A percentile compares a stretch with the other conserved stretches of the same genome.
Evolutionary conservation across 2,797 vertebrate genomes (phyloP).

Genomic region (Sebastiscus tertius): DNA sequence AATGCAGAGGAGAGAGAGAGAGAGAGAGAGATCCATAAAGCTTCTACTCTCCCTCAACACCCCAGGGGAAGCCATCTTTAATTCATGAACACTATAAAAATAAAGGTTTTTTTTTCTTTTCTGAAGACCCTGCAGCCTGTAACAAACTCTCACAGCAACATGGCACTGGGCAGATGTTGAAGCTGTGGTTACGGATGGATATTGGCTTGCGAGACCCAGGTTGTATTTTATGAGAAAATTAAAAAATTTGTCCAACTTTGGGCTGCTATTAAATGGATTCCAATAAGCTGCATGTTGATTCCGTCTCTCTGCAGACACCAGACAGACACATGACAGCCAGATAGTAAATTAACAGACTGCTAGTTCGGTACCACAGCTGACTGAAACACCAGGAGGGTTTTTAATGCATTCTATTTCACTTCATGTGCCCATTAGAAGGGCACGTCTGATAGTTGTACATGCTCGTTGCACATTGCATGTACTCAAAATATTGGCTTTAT

Average conservation of each 20-base stretch:
- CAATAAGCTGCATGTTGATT: slow-evolving; percentile 23
- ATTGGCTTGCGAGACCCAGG: slow-evolving; percentile 29
- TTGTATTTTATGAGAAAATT: slow-evolving; percentile 48
- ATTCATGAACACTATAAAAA: slow-evolving; percentile 84
- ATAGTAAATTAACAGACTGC: slow-evolving; percentile 4
- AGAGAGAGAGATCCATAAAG: slow-evolving; percentile 68
- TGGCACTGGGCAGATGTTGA: slow-evolving; percentile 67
- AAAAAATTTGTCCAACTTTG: slow-evolving; percentile 24
- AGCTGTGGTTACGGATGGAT: slow-evolving; percentile 55
- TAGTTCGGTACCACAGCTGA: neutral
- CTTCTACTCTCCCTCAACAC: slow-evolving; percentile 61
- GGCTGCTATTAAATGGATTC: slow-evolving; percentile 43
- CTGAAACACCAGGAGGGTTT: neutral
- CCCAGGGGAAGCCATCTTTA: slow-evolving; percentile 81
- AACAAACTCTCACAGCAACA: slow-evolving; percentile 70
- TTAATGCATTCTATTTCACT: neutral
- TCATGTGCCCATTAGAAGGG: neutral
- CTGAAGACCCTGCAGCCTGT: slow-evolving; percentile 73
- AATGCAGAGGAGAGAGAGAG: slow-evolving; percentile 57
- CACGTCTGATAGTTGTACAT: neutral
- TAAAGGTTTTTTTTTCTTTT: slow-evolving; percentile 72
- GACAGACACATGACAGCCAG: neutral
- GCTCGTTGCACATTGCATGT: neutral
- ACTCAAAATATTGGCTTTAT: neutral
- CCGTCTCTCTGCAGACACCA: slow-evolving; percentile 10